phyloP scores from a whole-genome alignment of 1,140 invertebrate genomes.

The Platorchestia sp. region DNA sequence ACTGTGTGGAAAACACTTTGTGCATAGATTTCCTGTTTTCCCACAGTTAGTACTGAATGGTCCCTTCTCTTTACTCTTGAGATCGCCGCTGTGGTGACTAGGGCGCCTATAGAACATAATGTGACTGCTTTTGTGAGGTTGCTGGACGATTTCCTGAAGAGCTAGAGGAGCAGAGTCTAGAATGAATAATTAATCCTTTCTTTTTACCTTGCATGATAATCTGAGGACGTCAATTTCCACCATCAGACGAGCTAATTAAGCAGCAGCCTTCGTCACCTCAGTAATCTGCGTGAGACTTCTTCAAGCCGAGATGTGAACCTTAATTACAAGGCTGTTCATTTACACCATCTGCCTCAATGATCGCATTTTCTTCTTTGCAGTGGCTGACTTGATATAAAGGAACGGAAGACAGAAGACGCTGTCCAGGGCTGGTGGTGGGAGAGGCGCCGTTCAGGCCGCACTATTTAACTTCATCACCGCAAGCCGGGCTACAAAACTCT shows the following conservation, averaged over 20 bases:
- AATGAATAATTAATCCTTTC: background rate
- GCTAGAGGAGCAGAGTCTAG: background rate
- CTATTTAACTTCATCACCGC: background rate
- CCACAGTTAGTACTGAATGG: too few species aligned
- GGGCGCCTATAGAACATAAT: too few species aligned
- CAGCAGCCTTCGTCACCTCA: background rate
- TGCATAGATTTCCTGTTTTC: too few species aligned
- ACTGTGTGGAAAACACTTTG: too few species aligned
- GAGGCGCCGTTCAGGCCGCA: background rate
- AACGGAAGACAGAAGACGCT: background rate
- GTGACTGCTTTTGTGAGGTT: too few species aligned
- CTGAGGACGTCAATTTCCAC: too few species aligned
- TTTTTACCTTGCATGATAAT: background rate
- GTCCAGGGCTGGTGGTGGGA: too few species aligned
- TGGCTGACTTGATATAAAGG: conserved; percentile 69
- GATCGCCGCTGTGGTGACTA: too few species aligned
- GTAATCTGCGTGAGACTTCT: background rate
- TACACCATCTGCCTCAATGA: background rate
- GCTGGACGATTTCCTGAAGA: too few species aligned
- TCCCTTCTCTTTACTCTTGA: too few species aligned
- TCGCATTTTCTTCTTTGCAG: conserved; percentile 66
- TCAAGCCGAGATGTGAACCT: background rate
- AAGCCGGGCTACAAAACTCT: background rate
- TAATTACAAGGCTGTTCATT: background rate
- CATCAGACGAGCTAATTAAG: too few species aligned